Evolutionary conservation across 1,140 invertebrate species (phyloP).

Genomic region (Hypothenemus hampei): DNA sequence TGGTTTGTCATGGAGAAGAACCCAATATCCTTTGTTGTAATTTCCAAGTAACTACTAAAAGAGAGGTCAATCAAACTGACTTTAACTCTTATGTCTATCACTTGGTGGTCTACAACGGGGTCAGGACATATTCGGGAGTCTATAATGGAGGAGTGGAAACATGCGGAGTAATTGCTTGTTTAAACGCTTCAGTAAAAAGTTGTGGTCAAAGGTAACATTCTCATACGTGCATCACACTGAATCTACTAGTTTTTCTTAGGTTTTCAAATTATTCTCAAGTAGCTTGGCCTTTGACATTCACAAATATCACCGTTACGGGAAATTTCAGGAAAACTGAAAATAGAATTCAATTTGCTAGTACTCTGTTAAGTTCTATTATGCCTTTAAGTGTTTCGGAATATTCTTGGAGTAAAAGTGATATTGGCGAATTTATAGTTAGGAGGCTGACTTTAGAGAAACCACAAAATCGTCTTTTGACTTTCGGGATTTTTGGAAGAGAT

Average conservation of each 20-base stretch:
- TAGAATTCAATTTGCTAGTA: slow-evolving; percentile 30
- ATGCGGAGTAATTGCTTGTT: slow-evolving; percentile 50
- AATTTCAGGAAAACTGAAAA: slow-evolving; percentile 20
- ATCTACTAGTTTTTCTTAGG: slow-evolving; percentile 8
- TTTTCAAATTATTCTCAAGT: slow-evolving; percentile 30
- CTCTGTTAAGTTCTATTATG: slow-evolving; percentile 29
- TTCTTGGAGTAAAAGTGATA: slow-evolving; percentile 18
- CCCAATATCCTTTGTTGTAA: slow-evolving; percentile 22
- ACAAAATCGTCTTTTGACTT: slow-evolving; percentile 30
- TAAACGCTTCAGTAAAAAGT: slow-evolving; percentile 42
- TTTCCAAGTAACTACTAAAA: slow-evolving; percentile 21
- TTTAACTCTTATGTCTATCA: slow-evolving; percentile 38
- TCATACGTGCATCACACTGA: not conserved
- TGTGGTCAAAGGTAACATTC: slow-evolving; percentile 45
- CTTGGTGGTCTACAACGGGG: slow-evolving; percentile 49
- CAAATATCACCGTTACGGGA: slow-evolving; percentile 21
- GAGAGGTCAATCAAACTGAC: slow-evolving; percentile 1
- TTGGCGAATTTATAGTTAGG: slow-evolving; percentile 6
- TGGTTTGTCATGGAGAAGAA: slow-evolving; percentile 22
- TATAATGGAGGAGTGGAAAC: slow-evolving; percentile 47
- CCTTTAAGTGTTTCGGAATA: slow-evolving; percentile 22
- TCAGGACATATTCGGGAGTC: slow-evolving; percentile 40
- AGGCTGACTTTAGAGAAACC: slow-evolving; percentile 18
- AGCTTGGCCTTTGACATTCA: slow-evolving; percentile 32
- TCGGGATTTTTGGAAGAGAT: slow-evolving; percentile 34